These are phyloP conservation scores for Gibbula magus DNA, from an alignment of 2,888 invertebrate species.

Conservation along the genomic window DNA sequence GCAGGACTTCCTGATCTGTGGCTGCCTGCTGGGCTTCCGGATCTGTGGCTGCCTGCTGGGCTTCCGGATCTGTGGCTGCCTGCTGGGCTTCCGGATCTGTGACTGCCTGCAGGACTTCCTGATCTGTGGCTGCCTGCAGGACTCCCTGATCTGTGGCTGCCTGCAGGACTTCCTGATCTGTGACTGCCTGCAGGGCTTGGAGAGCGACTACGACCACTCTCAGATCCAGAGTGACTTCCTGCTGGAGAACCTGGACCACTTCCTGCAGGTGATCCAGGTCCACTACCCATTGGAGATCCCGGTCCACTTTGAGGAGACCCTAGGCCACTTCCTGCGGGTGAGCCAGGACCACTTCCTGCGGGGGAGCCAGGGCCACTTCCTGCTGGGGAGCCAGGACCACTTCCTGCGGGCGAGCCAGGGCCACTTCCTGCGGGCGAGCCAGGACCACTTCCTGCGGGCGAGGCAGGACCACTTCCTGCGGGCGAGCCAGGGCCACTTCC, in stretches of 20 bases:
- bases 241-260: conserved; percentile 30
- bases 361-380: conserved; percentile 14
- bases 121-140: conserved; percentile 48
- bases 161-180: conserved; percentile 34
- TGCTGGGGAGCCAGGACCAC: conserved; percentile 1
- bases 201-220: conserved; percentile 34
- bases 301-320: conserved; percentile 28
- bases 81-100: no score
- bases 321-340: conserved; percentile 28
- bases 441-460: conserved; percentile 29
- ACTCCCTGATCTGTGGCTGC: conserved; percentile 27
- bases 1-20: no score
- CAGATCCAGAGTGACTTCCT: conserved; percentile 32
- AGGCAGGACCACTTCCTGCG: conserved; percentile 38
- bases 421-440: conserved; percentile 38
- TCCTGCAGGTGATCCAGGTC: neutral
- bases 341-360: conserved; percentile 25
- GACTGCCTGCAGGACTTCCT: conserved; percentile 14
- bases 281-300: conserved; percentile 31
- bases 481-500: conserved; percentile 37
- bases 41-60: no score
- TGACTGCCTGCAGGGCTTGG: conserved; percentile 40
- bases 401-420: conserved; percentile 22
- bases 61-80: no score
- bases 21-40: no score